Base-by-base conservation (phyloP, 2,888 invertebrate species). In the Parasteatoda lunata region DNA sequence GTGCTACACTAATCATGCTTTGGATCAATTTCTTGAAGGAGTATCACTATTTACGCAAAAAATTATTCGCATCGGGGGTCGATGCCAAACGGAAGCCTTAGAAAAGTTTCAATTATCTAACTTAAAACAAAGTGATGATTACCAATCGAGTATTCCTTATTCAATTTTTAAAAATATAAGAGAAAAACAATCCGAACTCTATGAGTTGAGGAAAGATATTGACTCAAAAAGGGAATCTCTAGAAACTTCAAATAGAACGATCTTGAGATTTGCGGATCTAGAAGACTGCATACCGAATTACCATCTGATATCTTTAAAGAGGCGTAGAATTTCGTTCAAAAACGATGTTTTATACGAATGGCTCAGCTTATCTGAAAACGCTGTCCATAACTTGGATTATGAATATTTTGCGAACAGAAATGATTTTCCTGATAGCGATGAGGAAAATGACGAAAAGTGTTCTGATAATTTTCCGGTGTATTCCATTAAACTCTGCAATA, bases 1-100 rank as follows among this genome's bases (percentile, higher is more conserved):
- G 30, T 96, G 96, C 90, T 96, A 94, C 91, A 97, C 96, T 6
- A 97, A 97, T 92, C 96, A 96, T 91, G 96, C 96, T 6, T 92
- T 97, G 69, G 97, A 97, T 92, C 96, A 97, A 91, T 97, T 97
- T 91, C 92, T 97, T 51, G 95, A 96, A 91, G 95, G 95, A 8
- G 92, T 96, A 11, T 90, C 94, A 0, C 90, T 91, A 51, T 92
- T 93, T 4, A 95, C 95, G 0, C 90, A 93, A 0, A 93, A 93
- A 84, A 93, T 96, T 84, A 92, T 96, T 3, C 93, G 96, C 85
- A 92, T 96, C 79, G 96, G 96, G 0, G 94, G 94, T 51, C 95
- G 95, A 90, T 94, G 95, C 4, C 94, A 94, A 90, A 94, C 93
- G 90, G 92, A 93, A 81, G 90, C 91, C 9, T 90, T 96, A 59